phyloP scores from a whole-genome alignment of 2,113 vertebrate genomes.

The Rafetus swinhoei region DNA sequence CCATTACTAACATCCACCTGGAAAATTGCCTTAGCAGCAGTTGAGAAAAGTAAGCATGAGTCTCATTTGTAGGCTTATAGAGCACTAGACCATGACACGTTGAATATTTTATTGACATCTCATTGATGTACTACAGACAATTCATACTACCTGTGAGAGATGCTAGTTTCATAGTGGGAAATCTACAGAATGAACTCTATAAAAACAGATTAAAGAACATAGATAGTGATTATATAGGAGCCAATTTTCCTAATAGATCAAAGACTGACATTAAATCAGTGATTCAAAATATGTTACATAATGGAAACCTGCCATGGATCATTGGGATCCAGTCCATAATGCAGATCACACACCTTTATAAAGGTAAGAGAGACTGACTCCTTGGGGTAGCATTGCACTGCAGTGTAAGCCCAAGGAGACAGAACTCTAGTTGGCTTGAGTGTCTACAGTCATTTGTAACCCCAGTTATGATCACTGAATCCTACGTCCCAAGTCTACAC shows the following conservation, averaged over 20 bases:
- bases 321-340: not conserved
- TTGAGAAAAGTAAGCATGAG: not conserved
- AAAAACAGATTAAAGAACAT: not conserved
- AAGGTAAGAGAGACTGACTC: not conserved
- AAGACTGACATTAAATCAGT: slow-evolving; percentile 11
- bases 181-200: not conserved
- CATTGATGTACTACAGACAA: slow-evolving; percentile 20
- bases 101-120: slow-evolving; percentile 62
- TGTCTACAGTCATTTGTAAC: not conserved
- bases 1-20: not conserved
- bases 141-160: slow-evolving; percentile 5
- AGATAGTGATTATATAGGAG: not conserved
- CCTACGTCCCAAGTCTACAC: not conserved
- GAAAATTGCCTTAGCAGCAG: not conserved
- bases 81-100: slow-evolving; percentile 27
- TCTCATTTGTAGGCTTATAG: not conserved
- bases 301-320: not conserved
- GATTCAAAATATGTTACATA: slow-evolving; percentile 22
- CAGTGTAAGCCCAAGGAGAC: not conserved
- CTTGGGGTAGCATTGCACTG: not conserved
- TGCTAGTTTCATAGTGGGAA: not conserved
- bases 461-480: not conserved
- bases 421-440: not conserved
- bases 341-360: not conserved
- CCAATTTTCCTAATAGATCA: slow-evolving; percentile 17